A percentile compares a stretch with the other conserved stretches of the same genome.
Evolutionary conservation across 30 jellyfish, hydroid and myxozoan species (phyloP).

Genomic region (Haliclystus octoradiatus): DNA sequence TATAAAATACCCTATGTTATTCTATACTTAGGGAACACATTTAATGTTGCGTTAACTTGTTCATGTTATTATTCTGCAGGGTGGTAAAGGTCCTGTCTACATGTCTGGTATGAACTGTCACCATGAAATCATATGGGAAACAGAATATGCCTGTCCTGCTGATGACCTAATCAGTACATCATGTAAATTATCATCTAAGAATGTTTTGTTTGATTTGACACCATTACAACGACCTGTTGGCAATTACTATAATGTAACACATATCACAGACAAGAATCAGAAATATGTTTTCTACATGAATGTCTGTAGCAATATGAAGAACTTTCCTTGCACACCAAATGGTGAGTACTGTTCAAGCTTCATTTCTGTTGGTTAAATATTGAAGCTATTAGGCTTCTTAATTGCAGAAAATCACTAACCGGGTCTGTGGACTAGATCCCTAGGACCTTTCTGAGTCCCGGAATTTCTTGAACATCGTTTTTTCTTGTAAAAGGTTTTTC

Average conservation of each 20-base stretch:
- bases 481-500: no score
- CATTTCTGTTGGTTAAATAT: neutral
- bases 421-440: no score
- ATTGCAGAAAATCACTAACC: no score
- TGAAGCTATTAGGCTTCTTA: neutral
- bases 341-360: conserved; percentile 3
- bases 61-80: conserved; percentile 12
- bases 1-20: no score
- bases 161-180: conserved; percentile 23
- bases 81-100: conserved; percentile 46
- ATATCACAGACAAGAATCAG: conserved; percentile 5
- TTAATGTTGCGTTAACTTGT: no score
- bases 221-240: conserved; percentile 25
- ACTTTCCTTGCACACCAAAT: conserved; percentile 18
- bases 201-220: conserved; percentile 35
- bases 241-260: conserved; percentile 1
- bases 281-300: conserved; percentile 28
- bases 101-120: conserved; percentile 25
- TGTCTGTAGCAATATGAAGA: conserved; percentile 44
- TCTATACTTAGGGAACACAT: no score
- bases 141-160: conserved; percentile 70
- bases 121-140: conserved; percentile 48
- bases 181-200: conserved; percentile 28
- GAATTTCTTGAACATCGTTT: no score
- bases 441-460: no score